These are phyloP conservation scores for Euclidia mi DNA, from an alignment of 2,888 invertebrate genomes.

Conservation along the genomic window DNA sequence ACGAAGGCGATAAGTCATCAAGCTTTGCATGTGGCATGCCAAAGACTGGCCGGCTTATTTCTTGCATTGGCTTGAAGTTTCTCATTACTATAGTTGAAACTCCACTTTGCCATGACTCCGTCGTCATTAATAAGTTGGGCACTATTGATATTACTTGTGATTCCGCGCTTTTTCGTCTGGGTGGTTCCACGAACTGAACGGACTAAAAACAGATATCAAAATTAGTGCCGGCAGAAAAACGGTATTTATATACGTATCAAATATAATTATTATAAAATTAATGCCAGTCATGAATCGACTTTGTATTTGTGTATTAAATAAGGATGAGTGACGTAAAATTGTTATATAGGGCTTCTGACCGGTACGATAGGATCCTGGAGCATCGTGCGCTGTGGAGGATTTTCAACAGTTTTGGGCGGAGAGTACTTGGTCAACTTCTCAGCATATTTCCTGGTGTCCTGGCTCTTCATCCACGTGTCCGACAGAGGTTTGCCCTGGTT, in stretches of 20 bases:
- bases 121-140: slow-evolving; percentile 54
- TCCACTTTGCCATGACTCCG: slow-evolving; percentile 56
- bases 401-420: slow-evolving; percentile 12
- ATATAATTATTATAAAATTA: too few relatives aligned
- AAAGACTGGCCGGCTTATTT: slow-evolving; percentile 10
- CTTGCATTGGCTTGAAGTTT: slow-evolving; percentile 58
- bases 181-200: slow-evolving; percentile 12
- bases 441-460: slow-evolving; percentile 70
- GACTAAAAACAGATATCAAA: too few relatives aligned
- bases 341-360: too few relatives aligned
- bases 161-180: slow-evolving; percentile 37
- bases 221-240: too few relatives aligned
- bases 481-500: slow-evolving; percentile 52
- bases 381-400: too few relatives aligned
- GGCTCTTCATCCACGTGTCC: slow-evolving; percentile 64
- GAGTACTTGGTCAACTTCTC: slow-evolving; percentile 67
- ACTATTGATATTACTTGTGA: slow-evolving; percentile 48
- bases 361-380: background rate
- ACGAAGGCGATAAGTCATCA: slow-evolving; percentile 9
- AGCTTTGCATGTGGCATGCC: slow-evolving; percentile 1
- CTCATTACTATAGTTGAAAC: slow-evolving; percentile 68
- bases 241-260: too few relatives aligned
- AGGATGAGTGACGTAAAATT: too few relatives aligned
- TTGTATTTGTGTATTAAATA: too few relatives aligned
- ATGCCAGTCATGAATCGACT: too few relatives aligned